phyloP scores from a whole-genome alignment of 2,113 vertebrate species.

The Chrysochloris asiatica region DNA sequence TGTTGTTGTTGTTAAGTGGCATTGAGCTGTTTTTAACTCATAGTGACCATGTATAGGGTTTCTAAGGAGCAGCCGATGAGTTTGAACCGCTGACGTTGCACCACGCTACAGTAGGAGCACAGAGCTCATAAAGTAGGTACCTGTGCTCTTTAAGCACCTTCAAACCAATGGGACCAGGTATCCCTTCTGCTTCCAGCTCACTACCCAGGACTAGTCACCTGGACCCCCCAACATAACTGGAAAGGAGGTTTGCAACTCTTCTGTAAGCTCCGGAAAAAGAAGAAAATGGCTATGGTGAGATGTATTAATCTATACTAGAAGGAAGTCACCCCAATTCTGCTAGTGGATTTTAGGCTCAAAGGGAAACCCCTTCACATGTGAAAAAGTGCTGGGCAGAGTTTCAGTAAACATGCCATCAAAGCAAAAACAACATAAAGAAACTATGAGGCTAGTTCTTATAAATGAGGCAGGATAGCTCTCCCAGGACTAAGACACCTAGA shows the following conservation, averaged over 20 bases:
- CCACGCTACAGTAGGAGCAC: no score
- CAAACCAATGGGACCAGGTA: not conserved
- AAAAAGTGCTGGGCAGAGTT: slow-evolving; percentile 41
- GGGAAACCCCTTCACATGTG: slow-evolving; percentile 13
- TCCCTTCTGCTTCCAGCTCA: not conserved
- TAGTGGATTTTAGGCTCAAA: slow-evolving; percentile 32
- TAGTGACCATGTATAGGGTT: no score
- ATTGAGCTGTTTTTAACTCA: no score
- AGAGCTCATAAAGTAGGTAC: no score
- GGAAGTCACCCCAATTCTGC: not conserved
- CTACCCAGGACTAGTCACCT: not conserved
- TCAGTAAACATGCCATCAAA: slow-evolving; percentile 31
- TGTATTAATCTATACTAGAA: not conserved
- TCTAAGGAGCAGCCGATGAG: no score
- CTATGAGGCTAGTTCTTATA: slow-evolving; percentile 3
- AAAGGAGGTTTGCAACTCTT: not conserved
- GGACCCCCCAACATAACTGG: not conserved
- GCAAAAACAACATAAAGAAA: slow-evolving; percentile 40
- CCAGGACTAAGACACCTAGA: not conserved
- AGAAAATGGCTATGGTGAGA: slow-evolving; percentile 3
- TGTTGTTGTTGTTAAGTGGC: no score
- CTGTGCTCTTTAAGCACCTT: not conserved
- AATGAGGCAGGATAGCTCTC: slow-evolving; percentile 16
- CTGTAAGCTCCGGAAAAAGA: not conserved
- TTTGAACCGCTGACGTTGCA: no score